A percentile compares a stretch with the other conserved stretches of the same genome.
phyloP scores from a whole-genome alignment of 2,888 invertebrate species.

The Syrphus vitripennis region DNA sequence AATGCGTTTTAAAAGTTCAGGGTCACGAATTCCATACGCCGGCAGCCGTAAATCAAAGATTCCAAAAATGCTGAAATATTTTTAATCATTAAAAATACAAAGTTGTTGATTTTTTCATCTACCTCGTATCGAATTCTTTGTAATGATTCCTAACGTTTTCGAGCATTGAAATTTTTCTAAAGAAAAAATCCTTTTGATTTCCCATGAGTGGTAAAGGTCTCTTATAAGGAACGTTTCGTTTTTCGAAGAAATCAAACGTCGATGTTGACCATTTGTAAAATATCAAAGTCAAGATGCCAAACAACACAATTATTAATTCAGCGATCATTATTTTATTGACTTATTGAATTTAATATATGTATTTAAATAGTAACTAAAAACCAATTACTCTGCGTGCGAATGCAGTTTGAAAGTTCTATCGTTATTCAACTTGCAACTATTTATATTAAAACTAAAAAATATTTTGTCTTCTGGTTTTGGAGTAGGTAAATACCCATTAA shows the following conservation, averaged over 20 bases:
- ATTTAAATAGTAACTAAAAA: background rate
- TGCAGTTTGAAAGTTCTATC: background rate
- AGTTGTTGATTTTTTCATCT: background rate
- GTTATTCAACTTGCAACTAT: no score
- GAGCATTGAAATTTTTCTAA: conserved; percentile 81
- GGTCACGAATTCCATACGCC: conserved; percentile 82
- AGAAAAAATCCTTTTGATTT: conserved; percentile 72
- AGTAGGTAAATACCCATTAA: no score
- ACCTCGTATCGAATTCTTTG: conserved; percentile 68
- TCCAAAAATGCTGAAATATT: conserved; percentile 82
- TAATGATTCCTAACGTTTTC: conserved; percentile 82
- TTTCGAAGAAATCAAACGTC: conserved; percentile 73
- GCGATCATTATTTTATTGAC: conserved; percentile 31
- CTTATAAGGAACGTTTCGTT: conserved; percentile 73
- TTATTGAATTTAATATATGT: no score
- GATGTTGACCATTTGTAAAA: conserved; percentile 75
- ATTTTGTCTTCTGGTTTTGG: no score
- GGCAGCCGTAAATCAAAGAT: conserved; percentile 81
- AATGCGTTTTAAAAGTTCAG: conserved; percentile 82
- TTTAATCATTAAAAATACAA: no score
- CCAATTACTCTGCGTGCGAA: background rate
- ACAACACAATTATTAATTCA: conserved; percentile 25
- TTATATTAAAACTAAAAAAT: no score
- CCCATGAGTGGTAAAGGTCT: conserved; percentile 75
- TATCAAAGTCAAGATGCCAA: background rate